Percentiles rank a stretch among this genome's conserved stretches.
phyloP scores from a whole-genome alignment of 2,797 vertebrate species.

The Philypnodon macrostomus region DNA sequence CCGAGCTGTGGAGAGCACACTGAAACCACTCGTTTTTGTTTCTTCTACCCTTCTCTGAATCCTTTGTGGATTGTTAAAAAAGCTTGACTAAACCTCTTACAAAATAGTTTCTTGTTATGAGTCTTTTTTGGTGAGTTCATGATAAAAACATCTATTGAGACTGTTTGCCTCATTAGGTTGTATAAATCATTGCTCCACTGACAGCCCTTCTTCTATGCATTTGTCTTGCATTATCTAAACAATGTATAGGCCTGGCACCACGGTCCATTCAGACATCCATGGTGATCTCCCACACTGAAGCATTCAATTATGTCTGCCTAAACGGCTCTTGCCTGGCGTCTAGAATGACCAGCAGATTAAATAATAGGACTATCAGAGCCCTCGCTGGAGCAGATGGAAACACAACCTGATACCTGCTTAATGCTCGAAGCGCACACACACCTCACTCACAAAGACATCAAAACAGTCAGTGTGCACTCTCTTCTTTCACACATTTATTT shows the following conservation, averaged over 20 bases:
- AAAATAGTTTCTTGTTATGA: conserved; percentile 3
- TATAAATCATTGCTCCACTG: background rate
- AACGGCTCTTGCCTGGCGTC: conserved; percentile 73
- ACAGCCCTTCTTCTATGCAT: conserved; percentile 23
- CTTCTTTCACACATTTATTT: conserved; percentile 36
- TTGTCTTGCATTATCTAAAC: conserved; percentile 24
- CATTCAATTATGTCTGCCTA: conserved; percentile 77
- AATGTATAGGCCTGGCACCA: conserved; percentile 43
- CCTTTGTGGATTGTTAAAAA: conserved; percentile 12
- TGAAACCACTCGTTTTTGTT: conserved; percentile 1
- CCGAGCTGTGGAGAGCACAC: background rate
- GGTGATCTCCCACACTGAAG: conserved; percentile 71
- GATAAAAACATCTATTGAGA: background rate
- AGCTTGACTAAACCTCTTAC: no score
- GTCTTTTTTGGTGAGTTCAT: conserved; percentile 2
- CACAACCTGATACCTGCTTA: conserved; percentile 77
- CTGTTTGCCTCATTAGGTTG: conserved; percentile 1
- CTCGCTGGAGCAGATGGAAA: conserved; percentile 77
- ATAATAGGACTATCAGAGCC: conserved; percentile 77
- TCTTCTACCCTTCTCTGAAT: background rate
- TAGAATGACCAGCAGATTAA: conserved; percentile 77
- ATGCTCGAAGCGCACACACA: conserved; percentile 52
- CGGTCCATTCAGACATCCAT: conserved; percentile 51
- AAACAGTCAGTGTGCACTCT: conserved; percentile 29
- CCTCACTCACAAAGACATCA: conserved; percentile 25